Percentiles rank a stretch among this genome's conserved stretches.
phyloP scores from a whole-genome alignment of 2,888 invertebrate genomes.

The Drosophila helvetica region DNA sequence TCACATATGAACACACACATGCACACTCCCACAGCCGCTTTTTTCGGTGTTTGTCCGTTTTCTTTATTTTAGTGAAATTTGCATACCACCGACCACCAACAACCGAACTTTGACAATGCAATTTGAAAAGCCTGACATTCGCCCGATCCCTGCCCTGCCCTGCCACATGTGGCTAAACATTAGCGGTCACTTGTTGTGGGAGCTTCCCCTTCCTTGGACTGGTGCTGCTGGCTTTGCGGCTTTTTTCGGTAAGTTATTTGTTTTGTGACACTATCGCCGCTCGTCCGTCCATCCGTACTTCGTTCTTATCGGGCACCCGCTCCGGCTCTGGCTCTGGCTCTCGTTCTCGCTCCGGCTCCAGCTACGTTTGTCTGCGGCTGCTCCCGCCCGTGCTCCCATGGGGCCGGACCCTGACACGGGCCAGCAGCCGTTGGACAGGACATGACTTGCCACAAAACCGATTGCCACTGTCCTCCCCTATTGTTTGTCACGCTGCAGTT shows the following conservation, averaged over 20 bases:
- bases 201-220: constrained; percentile 42
- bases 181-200: constrained; percentile 64
- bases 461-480: constrained; percentile 52
- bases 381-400: constrained; percentile 21
- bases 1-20: neutral
- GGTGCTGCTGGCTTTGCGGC: constrained; percentile 70
- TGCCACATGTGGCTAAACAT: constrained; percentile 67
- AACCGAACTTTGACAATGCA: constrained; percentile 53
- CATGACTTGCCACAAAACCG: constrained; percentile 49
- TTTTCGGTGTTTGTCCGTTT: neutral
- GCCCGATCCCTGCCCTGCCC: neutral
- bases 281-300: constrained; percentile 34
- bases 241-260: constrained; percentile 75
- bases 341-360: neutral
- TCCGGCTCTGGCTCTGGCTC: neutral
- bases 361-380: constrained; percentile 22
- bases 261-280: constrained; percentile 70
- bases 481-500: constrained; percentile 71
- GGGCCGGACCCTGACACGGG: constrained; percentile 53
- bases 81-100: constrained; percentile 15
- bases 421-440: constrained; percentile 42
- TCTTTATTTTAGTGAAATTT: constrained; percentile 20
- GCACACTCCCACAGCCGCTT: neutral
- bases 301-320: constrained; percentile 57
- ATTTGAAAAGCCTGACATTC: constrained; percentile 48